Base-by-base conservation (phyloP, 2,888 invertebrate genomes). In the Spilosoma lubricipeda region DNA sequence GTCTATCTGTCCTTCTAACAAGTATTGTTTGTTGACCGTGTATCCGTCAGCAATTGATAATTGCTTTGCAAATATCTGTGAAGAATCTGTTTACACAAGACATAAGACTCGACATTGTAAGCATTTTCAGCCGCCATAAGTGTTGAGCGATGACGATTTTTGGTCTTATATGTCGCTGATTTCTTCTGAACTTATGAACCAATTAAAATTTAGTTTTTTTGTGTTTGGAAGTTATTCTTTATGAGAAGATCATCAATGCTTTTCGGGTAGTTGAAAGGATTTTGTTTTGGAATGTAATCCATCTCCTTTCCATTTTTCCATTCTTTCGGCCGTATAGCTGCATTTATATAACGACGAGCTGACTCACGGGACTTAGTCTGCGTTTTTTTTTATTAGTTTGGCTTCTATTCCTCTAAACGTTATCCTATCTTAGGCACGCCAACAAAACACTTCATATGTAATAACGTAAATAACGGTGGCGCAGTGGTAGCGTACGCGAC, bases 31-130 rank as follows among this genome's bases (percentile, higher is more conserved):
- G 59, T 79, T 76, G 68, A 75, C 69, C 77, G 74, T 74, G 64
- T 79, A 71, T 81, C 80, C 77, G 72, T 80, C 56, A 72, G 70
- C 76, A 75, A 77, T 76, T 78, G 85, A 80, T 87, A 87, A 87
- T 87, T 87, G 82, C 77, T 80, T 77, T 70, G 74, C 81, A 85
- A 86, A 85, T 79, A 81, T 66, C 45, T 66, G 65, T 67, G 79
- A 75, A 74, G 77, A 74, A 72, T 82, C 77, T 80, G 79, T 86
- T 84, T 86, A 81, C 76, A 76, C 79, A 84, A 81, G 68, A 70
- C 72, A 77, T 85, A 74, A 79, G 45, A 63, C 42, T 70, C 64
- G 33, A 48, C 30, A 33, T 48, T n/a, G n/a, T 48, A 30, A 48
- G 15, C 36, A 48, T 48, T 63, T 30, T 48, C 33, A 20, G 42